Evolutionary conservation across 1,140 invertebrate species (phyloP), one percentile per base, ranked within the genome.

Genomic region (Drosophila lacertosa): DNA sequence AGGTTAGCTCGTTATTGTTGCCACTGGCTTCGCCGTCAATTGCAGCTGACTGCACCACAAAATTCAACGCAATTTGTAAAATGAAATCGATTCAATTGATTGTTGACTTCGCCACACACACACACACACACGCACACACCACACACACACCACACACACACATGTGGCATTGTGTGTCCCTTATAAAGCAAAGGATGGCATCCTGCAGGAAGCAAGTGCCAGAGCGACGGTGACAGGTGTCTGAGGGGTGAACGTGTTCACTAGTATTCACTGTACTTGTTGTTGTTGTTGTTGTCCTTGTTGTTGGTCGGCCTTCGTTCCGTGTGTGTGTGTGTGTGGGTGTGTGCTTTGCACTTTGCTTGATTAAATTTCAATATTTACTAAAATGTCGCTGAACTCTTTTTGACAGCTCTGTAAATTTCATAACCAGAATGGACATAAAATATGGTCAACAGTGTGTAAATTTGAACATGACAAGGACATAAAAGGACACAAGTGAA

Each of bases 351-450:
- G 82, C 82, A 88, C 82, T 88, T 88, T 88, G 71, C 82, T 88
- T 88, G 83, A 88, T 88, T 88, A 88, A 88, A 89, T 88, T 88
- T 88, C 82, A 88, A 88, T 88, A 88, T 88, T 88, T 88, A 88
- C 82, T 89, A 88, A 88, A 88, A 88, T 88, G 82, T 88, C 82
- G 82, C 83, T 80, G 82, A 88, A 88, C 82, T 88, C 82, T 88
- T 88, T 89, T 77, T 88, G 82, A 88, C 82, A 88, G 78, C 82
- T 82, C 77, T 89, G 82, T 82, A 88, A 88, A 88, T 89, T 88
- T 78, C 82, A 88, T 88, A 88, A 82, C 74, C 82, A 80, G 82
- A 89, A 88, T 76, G 83, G 83, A 88, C 82, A 88, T 88, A 88
- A 86, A 86, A 86, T 88, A 86, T 86, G 81, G 81, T 81, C 82